Evolutionary conservation across 2,797 vertebrate species (phyloP).

Genomic region (Gambelia wislizenii): DNA sequence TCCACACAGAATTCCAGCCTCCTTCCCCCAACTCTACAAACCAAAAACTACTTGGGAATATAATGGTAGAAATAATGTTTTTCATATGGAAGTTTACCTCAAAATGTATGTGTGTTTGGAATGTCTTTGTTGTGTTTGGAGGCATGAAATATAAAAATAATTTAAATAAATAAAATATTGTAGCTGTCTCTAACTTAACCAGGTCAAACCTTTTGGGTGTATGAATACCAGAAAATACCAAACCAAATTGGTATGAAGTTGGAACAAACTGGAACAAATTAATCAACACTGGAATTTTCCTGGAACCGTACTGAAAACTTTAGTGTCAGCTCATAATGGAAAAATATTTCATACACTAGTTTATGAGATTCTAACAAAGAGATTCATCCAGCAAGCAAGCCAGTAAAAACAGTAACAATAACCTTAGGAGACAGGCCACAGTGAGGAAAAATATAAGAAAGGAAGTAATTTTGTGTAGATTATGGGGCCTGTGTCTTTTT

Average conservation of each 20-base stretch:
- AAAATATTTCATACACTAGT: not conserved
- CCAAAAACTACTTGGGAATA: too few relatives aligned
- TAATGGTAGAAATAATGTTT: not conserved
- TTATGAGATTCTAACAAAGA: not conserved
- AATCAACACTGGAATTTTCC: not conserved
- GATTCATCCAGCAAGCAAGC: not conserved
- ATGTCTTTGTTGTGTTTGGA: not conserved
- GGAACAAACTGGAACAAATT: not conserved
- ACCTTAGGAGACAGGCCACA: not conserved
- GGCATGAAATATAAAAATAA: not conserved
- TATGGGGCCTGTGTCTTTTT: not conserved
- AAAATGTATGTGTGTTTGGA: not conserved
- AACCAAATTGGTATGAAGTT: not conserved
- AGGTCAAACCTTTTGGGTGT: not conserved
- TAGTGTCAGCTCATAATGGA: not conserved
- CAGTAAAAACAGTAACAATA: slow-evolving; percentile 12
- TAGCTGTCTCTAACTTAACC: not conserved
- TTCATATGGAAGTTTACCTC: not conserved
- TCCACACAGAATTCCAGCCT: too few relatives aligned
- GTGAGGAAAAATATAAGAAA: slow-evolving; percentile 20
- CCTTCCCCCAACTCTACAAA: too few relatives aligned
- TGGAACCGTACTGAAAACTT: not conserved
- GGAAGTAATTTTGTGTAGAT: slow-evolving; percentile 41
- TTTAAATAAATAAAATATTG: not conserved
- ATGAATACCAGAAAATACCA: not conserved